Base-by-base conservation (phyloP, 2,888 invertebrate genomes). In the Rotaria magnacalcarata region DNA sequence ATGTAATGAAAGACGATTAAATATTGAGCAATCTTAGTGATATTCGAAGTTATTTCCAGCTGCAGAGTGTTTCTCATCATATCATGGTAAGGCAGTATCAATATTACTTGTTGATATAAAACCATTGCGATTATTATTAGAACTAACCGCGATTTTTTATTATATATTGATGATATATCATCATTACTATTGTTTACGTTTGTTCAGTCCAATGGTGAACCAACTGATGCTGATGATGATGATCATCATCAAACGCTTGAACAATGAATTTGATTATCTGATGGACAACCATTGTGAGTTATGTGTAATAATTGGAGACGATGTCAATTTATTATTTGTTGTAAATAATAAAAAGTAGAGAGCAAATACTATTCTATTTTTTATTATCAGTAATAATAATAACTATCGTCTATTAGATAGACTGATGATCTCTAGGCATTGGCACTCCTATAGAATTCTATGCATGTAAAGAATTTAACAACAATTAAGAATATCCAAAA, bases 21-120 rank as follows among this genome's bases (percentile, higher is more conserved):
- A 90, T 86, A 96, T 95, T 90, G 96, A 95, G 93, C 96, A 96
- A 92, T 97, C 96, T 91, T 94, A 93, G 89, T 97, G 94, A 89
- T 96, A 94, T 84, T 95, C 94, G 92, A 98, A 98, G 89, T 97
- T 96, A 87, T 90, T 90, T 2, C 47, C 80, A 80, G 80, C 41
- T 43, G 80, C n/a, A 34, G 34, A 2, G 34, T 67, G 2, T 67
- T 67, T 67, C 19, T 67, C 67, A 67, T 67, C 67, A 34, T 34
- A 34, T 34, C 27, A 7, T 16, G 10, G 19, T 34, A 34, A 34
- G 16, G 19, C 24, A 34, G 16, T 27, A 24, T 21, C 2, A 7
- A 67, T 67, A 27, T 34, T 34, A 27, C 34, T 67, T 34, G 27
- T 19, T 67, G 34, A 67, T 34, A 67, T 34, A 34, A 14, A 19